Evolutionary conservation across 2,113 vertebrate genomes (phyloP), one percentile per base, ranked within the genome.

Genomic region (Zootoca vivipara): DNA sequence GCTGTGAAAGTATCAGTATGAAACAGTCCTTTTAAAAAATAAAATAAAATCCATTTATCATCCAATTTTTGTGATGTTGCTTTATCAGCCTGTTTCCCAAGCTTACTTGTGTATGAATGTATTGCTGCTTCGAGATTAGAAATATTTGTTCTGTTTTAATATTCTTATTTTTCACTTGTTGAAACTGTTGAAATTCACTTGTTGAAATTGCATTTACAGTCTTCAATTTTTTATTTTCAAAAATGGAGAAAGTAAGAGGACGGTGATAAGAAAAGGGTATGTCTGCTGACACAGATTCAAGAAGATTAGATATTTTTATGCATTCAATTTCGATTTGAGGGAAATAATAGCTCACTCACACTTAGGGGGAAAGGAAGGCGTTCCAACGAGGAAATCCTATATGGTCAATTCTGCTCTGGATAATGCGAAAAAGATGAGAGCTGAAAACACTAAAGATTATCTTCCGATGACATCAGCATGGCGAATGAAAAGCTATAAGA

Each of bases 31-130:
- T 52, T 46, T 52, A 3, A 3, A 38, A 38, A 3, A 3, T 38
- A 35, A 89, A 92, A 93, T n/a, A 92, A 15, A 94, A 85, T 83
- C 88, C 30, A 80, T 85, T 86, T 85, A 82, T 74, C 7, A 58
- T 84, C 80, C 73, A 78, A 46, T 86, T 74, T 91, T 90, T 40
- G 20, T 15, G 56, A 81, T 5, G 16, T 35, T 85, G 69, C 13
- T 82, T 92, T 77, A 72, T 84, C 65, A 89, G 81, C 52, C 26
- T 12, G 35, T 82, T 87, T 88, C 40, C 46, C 89, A 72, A 78
- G 40, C 9, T 28, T 87, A 85, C 83, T 67, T 46, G 40, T 89
- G 0, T 87, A 74, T 70, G 75, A 62, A 52, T 91, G 84, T 86
- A 78, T 70, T 42, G 58, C 22, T 87, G 67, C 91, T 87, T 89